Evolutionary conservation across 2,888 invertebrate species (phyloP).

Genomic region (Polydrusus pterygomalis): DNA sequence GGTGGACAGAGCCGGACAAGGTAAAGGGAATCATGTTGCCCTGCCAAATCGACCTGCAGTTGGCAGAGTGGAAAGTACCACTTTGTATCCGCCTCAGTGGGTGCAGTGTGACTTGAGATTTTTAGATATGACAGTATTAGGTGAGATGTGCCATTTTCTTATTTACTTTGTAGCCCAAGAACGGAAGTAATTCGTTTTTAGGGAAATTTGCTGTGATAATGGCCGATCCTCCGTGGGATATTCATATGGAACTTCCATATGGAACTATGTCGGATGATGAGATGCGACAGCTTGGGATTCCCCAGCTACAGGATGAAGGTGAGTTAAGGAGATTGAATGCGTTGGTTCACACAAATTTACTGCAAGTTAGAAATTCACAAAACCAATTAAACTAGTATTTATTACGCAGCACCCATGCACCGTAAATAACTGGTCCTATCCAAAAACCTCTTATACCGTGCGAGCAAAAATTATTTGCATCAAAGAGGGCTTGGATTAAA

Average conservation of each 20-base stretch:
- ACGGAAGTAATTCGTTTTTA: constrained; percentile 59
- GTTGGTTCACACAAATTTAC: too few species aligned
- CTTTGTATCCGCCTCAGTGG: constrained; percentile 94
- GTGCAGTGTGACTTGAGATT: constrained; percentile 96
- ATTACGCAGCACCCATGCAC: too few species aligned
- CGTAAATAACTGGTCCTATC: too few species aligned
- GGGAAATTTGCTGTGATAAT: constrained; percentile 99
- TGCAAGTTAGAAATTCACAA: too few species aligned
- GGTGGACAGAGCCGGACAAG: constrained; percentile 85
- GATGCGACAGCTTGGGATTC: constrained; percentile 96
- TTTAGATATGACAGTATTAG: constrained; percentile 92
- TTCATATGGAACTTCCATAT: constrained; percentile 99
- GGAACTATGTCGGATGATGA: constrained; percentile 99
- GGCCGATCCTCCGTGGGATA: constrained; percentile 99
- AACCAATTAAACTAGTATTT: too few species aligned
- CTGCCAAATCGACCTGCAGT: constrained; percentile 63
- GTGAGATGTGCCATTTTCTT: constrained; percentile 66
- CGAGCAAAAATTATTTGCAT: too few species aligned
- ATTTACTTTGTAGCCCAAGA: too few species aligned
- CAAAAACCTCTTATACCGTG: too few species aligned
- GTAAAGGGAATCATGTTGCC: constrained; percentile 67
- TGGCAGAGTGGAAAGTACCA: constrained; percentile 73
- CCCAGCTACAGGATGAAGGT: constrained; percentile 93
- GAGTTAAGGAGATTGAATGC: too few species aligned
- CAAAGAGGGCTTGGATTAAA: too few species aligned